Evolutionary conservation across 2,113 vertebrate species (phyloP).

Genomic region (Pterocles gutturalis): DNA sequence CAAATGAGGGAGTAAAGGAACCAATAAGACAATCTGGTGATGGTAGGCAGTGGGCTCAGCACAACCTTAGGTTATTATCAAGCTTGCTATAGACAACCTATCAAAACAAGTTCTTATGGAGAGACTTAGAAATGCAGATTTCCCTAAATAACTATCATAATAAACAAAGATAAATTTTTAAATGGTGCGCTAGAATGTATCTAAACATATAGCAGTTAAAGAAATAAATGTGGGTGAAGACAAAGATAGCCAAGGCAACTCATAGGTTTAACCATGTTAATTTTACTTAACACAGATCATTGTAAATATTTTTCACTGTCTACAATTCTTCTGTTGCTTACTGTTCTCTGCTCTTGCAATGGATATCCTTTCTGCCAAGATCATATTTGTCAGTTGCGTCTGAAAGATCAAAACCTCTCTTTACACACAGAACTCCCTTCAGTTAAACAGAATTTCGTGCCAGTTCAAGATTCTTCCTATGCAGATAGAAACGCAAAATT

Average conservation of each 20-base stretch:
- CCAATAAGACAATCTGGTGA: background rate
- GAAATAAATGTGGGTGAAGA: background rate
- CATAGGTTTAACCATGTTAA: background rate
- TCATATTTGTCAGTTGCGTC: background rate
- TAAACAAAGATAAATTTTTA: background rate
- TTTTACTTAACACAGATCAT: background rate
- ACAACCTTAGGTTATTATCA: background rate
- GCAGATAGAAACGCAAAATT: background rate
- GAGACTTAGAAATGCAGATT: background rate
- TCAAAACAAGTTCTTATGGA: background rate
- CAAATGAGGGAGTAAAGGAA: background rate
- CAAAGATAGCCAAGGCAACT: background rate
- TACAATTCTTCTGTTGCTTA: background rate
- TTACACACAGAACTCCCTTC: background rate
- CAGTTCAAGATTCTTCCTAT: background rate
- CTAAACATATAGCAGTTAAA: background rate
- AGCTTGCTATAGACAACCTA: background rate
- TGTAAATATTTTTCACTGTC: background rate
- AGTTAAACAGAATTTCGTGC: background rate
- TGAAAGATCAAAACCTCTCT: background rate
- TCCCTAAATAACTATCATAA: background rate
- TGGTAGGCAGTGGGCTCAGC: background rate
- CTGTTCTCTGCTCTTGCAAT: background rate
- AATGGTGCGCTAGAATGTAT: background rate
- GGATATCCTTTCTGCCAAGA: background rate